Conservation (phyloP, 2,113 vertebrate genomes). For the Chloebia gouldiae region DNA sequence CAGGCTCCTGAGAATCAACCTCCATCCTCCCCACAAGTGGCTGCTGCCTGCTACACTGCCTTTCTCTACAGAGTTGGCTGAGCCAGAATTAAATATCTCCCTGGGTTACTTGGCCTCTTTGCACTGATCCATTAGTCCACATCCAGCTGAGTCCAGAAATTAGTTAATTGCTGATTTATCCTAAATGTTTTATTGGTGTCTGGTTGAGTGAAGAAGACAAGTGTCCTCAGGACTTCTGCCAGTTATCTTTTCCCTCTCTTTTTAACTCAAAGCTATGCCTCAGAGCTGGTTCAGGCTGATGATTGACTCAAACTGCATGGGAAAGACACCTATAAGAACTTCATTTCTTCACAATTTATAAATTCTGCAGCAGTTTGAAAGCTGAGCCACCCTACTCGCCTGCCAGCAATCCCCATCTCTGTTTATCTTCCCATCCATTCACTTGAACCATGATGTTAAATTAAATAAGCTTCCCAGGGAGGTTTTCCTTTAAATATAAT, state of each 20-base stretch:
- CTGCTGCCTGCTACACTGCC: background rate
- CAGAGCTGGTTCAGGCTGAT: background rate
- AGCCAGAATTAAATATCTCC: constrained; percentile 2
- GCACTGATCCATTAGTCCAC: background rate
- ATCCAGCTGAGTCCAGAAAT: background rate
- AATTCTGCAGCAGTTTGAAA: constrained; percentile 10
- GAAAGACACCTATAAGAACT: background rate
- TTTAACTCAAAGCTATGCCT: background rate
- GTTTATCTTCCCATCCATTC: constrained; percentile 49
- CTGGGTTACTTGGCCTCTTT: background rate
- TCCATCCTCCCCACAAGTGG: background rate
- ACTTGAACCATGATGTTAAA: background rate
- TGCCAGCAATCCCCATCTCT: constrained; percentile 30
- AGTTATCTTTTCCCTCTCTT: background rate
- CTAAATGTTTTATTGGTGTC: background rate
- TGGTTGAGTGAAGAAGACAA: background rate
- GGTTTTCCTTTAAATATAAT: constrained; percentile 50
- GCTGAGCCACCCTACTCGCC: background rate
- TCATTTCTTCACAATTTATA: background rate
- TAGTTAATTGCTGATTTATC: background rate
- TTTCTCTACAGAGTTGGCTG: background rate
- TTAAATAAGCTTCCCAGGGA: constrained; percentile 46
- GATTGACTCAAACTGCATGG: background rate
- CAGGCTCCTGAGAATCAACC: background rate
- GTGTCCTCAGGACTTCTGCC: background rate